phyloP scores from a whole-genome alignment of 2,797 vertebrate genomes.

The Sciurus carolinensis region DNA sequence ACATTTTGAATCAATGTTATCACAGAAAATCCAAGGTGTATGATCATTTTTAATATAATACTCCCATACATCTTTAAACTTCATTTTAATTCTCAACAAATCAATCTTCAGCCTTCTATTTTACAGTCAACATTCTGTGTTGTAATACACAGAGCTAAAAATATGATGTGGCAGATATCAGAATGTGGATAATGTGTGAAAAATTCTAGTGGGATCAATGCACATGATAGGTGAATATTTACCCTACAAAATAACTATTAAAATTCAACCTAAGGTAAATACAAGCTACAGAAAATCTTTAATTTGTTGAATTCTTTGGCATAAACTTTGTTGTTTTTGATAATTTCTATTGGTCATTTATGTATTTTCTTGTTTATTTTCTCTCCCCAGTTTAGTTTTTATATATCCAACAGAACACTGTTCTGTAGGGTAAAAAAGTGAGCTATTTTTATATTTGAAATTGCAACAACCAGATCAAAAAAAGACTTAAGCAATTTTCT shows the following conservation, averaged over 20 bases:
- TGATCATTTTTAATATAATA: constrained; percentile 7
- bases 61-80: neutral
- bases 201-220: neutral
- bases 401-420: neutral
- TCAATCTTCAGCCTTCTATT: neutral
- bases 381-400: neutral
- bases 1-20: neutral
- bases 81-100: constrained; percentile 29
- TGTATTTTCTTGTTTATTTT: constrained; percentile 11
- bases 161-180: neutral
- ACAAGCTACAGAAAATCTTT: neutral
- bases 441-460: constrained; percentile 22
- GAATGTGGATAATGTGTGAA: neutral
- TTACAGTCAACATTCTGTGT: neutral
- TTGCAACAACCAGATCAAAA: neutral
- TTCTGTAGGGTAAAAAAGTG: neutral
- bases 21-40: neutral
- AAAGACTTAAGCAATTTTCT: constrained; percentile 29
- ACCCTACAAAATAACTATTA: neutral
- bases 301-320: neutral
- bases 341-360: neutral
- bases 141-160: neutral
- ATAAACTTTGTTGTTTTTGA: neutral
- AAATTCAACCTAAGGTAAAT: constrained; percentile 20
- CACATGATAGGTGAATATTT: neutral